Evolutionary conservation across 1,140 invertebrate species (phyloP), one percentile per base, ranked within the genome.

Genomic region (Drosophila sp.): DNA sequence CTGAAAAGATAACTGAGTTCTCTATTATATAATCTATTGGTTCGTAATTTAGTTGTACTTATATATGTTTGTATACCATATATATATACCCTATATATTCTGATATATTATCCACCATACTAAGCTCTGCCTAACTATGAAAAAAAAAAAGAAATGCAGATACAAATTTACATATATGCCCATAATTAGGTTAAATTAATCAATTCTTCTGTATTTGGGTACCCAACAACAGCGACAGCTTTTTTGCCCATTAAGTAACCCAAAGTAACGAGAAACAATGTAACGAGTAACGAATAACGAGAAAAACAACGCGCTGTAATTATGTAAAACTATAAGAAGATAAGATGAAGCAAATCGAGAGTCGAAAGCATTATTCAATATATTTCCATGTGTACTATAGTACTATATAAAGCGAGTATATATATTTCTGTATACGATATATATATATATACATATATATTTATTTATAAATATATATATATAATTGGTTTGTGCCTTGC

Each of bases 1-100:
- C 64, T 66, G 66, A 70, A 70, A 70, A 36, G 36, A 57, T 72
- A 72, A 66, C 69, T 51, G 54, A 72, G 69, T 66, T 72, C 69
- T 58, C 62, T 72, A 72, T 58, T 65, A 66, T 72, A 72, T 45
- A 58, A 66, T 66, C 53, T 29, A 51, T 65, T 65, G 62, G 43
- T 66, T 58, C 54, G 46, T 72, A 67, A 70, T 57, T 14, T 69
- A 74, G 71, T 48, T 58, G 62, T 71, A 71, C 61, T 65, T 71
- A 71, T 64, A 16, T 64, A n/a, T 54, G 45, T 54, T 56, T 43
- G 8, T 51, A 13, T 41, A 50, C 14, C 9, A 45, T 36, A 36
- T 11, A 58, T 40, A 50, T 46, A 11, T 6, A 34, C 40, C n/a
- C n/a, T 34, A 51, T 58, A 34, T 41, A 29, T 32, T 25, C 18